Evolutionary conservation across 2,888 invertebrate genomes (phyloP), one percentile per base, ranked within the genome.

Genomic region (Leptarthrus brevirostris): DNA sequence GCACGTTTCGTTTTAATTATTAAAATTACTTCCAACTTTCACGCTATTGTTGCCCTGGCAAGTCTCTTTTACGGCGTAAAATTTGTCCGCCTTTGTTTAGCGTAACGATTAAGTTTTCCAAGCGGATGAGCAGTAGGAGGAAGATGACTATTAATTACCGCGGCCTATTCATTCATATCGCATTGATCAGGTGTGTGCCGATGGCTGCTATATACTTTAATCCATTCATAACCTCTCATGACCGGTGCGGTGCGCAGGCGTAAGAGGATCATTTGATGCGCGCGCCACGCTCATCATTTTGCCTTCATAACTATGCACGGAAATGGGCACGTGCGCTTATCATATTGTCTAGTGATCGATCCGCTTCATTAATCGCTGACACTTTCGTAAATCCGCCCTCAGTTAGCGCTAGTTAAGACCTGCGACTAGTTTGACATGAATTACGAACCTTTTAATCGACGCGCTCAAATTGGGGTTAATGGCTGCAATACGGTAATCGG

Each of bases 351-450:
- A 40, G 20, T 34, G 47, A 44, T 47, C 47, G 64, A 66, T 66
- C 47, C 64, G 47, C 26, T 66, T 66, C 64, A 66, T 66, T 66
- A 66, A 44, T 24, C 47, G 24, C 24, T 66, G 64, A 47, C 64
- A 66, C 64, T 66, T 66, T 66, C 47, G 64, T 66, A 66, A 66
- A 40, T 66, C 64, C 64, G 64, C 64, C 64, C 64, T 66, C 44
- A 12, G 44, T 10, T 5, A 26, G 3, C 14, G 64, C 24, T 66
- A 22, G 64, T 66, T 66, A 66, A 18, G n/a, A 20, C 64, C 34
- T 34, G 36, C 16, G 20, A 58, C 58, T 36, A 66, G 14, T 20
- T 20, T 20, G 52, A 52, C 52, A 52, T 52, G 52, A 52, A 6
- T 52, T 52, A 52, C 52, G 64, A 66, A 58, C 58, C 36, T 58